A percentile compares a stretch with the other conserved stretches of the same genome.
phyloP scores from a whole-genome alignment of 2,888 invertebrate species.

The Platerodrilus igneus region DNA sequence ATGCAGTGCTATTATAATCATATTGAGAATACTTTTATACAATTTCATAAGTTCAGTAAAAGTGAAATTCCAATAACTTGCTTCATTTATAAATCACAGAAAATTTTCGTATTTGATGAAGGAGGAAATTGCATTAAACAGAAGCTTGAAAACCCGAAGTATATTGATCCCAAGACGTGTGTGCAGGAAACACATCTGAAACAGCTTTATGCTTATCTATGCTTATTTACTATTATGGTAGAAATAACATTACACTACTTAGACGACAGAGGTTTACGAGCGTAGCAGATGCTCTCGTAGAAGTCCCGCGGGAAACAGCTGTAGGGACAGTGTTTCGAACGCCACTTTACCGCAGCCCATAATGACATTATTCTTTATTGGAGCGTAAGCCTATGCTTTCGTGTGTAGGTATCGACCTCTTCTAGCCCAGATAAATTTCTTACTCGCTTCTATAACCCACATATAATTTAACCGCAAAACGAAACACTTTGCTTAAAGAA shows the following conservation, averaged over 20 bases:
- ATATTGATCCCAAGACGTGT: no score
- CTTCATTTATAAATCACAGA: no score
- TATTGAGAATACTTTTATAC: no score
- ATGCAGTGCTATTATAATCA: no score
- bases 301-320: constrained; percentile 27
- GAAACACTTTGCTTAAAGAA: constrained; percentile 18
- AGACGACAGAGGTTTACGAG: constrained; percentile 29
- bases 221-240: constrained; percentile 18
- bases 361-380: constrained; percentile 30
- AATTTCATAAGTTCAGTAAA: no score
- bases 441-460: constrained; percentile 17
- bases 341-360: constrained; percentile 25
- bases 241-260: constrained; percentile 21
- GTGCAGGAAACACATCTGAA: no score
- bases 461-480: constrained; percentile 28
- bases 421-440: constrained; percentile 29
- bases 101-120: no score
- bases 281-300: constrained; percentile 30
- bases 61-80: no score
- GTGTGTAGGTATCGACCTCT: constrained; percentile 26
- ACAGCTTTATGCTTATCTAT: no score
- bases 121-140: no score
- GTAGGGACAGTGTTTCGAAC: constrained; percentile 22
- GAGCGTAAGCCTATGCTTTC: constrained; percentile 21
- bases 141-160: no score